These are phyloP conservation scores for Oreohelix idahoensis DNA, from an alignment of 1,140 invertebrate genomes.

Conservation along the genomic window DNA sequence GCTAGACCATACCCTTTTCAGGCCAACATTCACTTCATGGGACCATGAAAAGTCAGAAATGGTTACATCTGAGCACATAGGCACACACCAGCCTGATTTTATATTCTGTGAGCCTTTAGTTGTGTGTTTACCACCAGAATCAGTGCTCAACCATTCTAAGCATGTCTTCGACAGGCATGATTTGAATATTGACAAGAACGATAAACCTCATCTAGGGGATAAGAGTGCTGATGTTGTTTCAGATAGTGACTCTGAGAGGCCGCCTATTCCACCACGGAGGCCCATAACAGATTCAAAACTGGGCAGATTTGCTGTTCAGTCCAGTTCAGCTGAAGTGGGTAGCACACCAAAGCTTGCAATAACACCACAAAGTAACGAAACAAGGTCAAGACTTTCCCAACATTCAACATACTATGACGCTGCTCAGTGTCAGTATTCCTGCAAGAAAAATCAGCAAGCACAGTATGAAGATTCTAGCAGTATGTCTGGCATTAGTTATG, in stretches of 20 bases:
- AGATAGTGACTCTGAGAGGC: not conserved
- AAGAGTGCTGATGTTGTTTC: not conserved
- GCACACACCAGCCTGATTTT: not conserved
- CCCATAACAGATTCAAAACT: not conserved
- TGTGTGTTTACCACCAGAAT: not conserved
- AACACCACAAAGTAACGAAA: not conserved
- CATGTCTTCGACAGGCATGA: not conserved
- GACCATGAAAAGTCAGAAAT: too few relatives aligned
- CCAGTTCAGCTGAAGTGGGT: not conserved
- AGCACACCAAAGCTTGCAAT: not conserved
- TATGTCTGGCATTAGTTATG: too few relatives aligned
- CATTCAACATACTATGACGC: not conserved
- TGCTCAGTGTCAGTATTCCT: not conserved
- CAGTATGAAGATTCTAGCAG: too few relatives aligned
- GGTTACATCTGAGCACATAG: not conserved
- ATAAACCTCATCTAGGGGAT: not conserved
- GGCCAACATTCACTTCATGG: too few relatives aligned
- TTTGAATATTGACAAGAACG: not conserved
- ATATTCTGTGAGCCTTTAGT: not conserved
- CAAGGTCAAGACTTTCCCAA: not conserved
- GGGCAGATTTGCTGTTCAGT: not conserved
- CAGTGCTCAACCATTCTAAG: not conserved
- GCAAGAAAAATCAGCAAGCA: not conserved
- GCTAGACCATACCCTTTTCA: too few relatives aligned
- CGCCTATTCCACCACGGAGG: not conserved